These are phyloP conservation scores for Hyposoter didymator DNA, from an alignment of 2,888 invertebrate genomes.

Conservation along the genomic window DNA sequence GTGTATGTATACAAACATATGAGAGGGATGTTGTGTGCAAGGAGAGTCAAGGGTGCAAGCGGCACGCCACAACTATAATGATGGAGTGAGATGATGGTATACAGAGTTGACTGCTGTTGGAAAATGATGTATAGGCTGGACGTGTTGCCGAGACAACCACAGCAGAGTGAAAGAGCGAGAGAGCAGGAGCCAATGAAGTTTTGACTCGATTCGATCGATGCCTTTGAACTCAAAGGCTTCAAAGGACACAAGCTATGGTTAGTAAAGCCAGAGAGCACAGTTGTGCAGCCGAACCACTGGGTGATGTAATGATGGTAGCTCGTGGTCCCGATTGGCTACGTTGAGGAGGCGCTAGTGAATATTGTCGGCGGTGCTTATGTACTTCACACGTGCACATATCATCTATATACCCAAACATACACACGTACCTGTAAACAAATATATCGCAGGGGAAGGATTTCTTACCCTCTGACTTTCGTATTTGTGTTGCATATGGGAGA, in stretches of 20 bases:
- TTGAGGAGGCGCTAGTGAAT: not conserved
- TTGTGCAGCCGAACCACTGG: slow-evolving; percentile 43
- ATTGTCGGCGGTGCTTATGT: slow-evolving; percentile 21
- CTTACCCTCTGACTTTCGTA: slow-evolving; percentile 23
- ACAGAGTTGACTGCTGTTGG: slow-evolving; percentile 30
- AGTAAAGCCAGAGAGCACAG: slow-evolving; percentile 31
- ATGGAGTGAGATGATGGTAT: slow-evolving; percentile 33
- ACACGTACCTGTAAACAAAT: slow-evolving; percentile 10
- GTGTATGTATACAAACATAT: slow-evolving; percentile 5
- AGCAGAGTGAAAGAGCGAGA: slow-evolving; percentile 31
- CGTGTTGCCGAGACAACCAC: slow-evolving; percentile 29
- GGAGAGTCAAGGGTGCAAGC: slow-evolving; percentile 23
- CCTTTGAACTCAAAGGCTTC: slow-evolving; percentile 59
- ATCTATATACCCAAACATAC: not conserved
- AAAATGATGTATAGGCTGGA: slow-evolving; percentile 35
- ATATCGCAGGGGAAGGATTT: slow-evolving; percentile 21
- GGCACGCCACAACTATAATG: slow-evolving; percentile 35
- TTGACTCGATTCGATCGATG: slow-evolving; percentile 63
- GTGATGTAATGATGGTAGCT: slow-evolving; percentile 43
- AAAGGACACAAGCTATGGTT: slow-evolving; percentile 45
- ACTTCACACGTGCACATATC: not conserved
- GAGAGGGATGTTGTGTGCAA: slow-evolving; percentile 8
- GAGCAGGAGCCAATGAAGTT: slow-evolving; percentile 40
- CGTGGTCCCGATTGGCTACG: slow-evolving; percentile 33
- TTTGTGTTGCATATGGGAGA: slow-evolving; percentile 49